Evolutionary conservation across 2,113 vertebrate species (phyloP).

Genomic region (Oryzias celebensis): DNA sequence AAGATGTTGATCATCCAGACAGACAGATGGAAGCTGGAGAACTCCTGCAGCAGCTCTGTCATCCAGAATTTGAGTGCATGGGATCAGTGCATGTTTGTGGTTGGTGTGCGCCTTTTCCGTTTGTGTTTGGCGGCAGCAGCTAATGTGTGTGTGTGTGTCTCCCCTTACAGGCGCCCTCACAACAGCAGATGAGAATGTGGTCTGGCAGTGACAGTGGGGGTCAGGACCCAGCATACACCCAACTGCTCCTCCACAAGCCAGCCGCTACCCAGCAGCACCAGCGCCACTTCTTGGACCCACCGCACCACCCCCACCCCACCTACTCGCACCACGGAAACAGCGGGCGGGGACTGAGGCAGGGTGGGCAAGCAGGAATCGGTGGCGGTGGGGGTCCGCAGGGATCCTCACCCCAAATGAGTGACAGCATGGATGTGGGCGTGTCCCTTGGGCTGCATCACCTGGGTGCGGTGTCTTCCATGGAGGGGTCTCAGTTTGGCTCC

Average conservation of each 20-base stretch:
- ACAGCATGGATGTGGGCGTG: slow-evolving; percentile 86
- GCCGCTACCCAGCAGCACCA: slow-evolving; percentile 84
- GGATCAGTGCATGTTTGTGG: no score
- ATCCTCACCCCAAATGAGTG: slow-evolving; percentile 81
- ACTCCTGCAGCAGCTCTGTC: no score
- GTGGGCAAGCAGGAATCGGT: slow-evolving; percentile 69
- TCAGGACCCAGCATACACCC: slow-evolving; percentile 80
- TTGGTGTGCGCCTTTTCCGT: not conserved
- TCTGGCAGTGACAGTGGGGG: slow-evolving; percentile 84
- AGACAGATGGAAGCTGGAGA: no score
- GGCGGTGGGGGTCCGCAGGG: slow-evolving; percentile 77
- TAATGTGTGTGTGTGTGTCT: not conserved
- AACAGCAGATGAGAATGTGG: slow-evolving; percentile 88
- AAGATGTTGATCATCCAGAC: no score
- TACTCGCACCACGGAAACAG: slow-evolving; percentile 82
- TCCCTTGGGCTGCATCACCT: slow-evolving; percentile 83
- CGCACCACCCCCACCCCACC: slow-evolving; percentile 83
- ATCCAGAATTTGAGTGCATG: no score
- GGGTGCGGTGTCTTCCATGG: slow-evolving; percentile 83
- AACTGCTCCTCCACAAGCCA: slow-evolving; percentile 89
- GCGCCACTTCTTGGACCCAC: slow-evolving; percentile 80
- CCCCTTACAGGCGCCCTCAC: slow-evolving; percentile 79
- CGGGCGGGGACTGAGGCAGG: slow-evolving; percentile 78
- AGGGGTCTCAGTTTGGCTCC: slow-evolving; percentile 83
- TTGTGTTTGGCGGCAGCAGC: not conserved